These are phyloP conservation scores for Lasiommata megera DNA, from an alignment of 2,888 invertebrate genomes.

Conservation along the genomic window DNA sequence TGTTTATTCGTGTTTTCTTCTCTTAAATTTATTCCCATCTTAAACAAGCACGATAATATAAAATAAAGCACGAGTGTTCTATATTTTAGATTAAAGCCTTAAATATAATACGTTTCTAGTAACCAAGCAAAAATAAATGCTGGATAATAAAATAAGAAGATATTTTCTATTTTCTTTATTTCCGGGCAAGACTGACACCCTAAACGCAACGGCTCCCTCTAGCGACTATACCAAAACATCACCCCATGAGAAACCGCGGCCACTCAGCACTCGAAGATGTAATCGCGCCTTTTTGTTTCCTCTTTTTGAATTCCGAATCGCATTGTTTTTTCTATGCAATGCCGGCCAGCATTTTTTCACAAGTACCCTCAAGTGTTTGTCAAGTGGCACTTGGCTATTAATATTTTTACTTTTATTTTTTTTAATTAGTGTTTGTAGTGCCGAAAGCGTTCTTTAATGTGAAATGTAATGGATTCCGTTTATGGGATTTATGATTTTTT, in stretches of 20 bases:
- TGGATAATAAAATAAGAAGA: too few species aligned
- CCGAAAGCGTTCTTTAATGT: slow-evolving; percentile 38
- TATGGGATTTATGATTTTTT: slow-evolving; percentile 15
- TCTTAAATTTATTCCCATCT: too few species aligned
- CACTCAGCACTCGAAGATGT: slow-evolving; percentile 69
- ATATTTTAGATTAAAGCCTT: too few species aligned
- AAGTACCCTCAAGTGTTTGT: slow-evolving; percentile 61
- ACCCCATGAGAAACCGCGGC: slow-evolving; percentile 77
- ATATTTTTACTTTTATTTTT: slow-evolving; percentile 43
- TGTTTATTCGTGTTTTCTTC: too few species aligned
- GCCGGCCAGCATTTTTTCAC: slow-evolving; percentile 54
- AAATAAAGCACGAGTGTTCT: too few species aligned
- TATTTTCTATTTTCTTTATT: too few species aligned
- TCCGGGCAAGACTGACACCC: slow-evolving; percentile 22
- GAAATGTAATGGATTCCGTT: slow-evolving; percentile 32
- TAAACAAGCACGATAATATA: too few species aligned
- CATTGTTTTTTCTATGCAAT: slow-evolving; percentile 61
- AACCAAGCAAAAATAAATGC: too few species aligned
- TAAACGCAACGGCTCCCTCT: slow-evolving; percentile 55
- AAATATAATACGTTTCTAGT: too few species aligned
- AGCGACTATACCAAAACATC: slow-evolving; percentile 74
- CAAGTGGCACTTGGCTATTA: slow-evolving; percentile 54
- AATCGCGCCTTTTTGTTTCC: slow-evolving; percentile 76
- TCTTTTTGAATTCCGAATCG: slow-evolving; percentile 51
- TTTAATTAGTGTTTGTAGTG: slow-evolving; percentile 51